Evolutionary conservation across 2,113 vertebrate species (phyloP).

Genomic region (Ailurus styani): DNA sequence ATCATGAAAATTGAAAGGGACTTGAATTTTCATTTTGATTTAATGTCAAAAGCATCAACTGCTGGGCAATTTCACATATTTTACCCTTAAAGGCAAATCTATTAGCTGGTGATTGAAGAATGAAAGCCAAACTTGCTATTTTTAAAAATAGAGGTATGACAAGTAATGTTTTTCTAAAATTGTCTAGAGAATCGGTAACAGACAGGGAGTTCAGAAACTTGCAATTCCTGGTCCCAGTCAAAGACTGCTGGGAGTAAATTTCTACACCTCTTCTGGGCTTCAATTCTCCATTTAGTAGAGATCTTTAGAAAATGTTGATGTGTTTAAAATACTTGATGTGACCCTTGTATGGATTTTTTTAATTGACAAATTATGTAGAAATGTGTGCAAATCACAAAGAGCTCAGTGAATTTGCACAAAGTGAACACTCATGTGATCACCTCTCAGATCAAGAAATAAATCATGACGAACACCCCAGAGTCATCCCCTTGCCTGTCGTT

Average conservation of each 20-base stretch:
- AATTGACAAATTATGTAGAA: background rate
- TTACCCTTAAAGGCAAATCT: constrained; percentile 19
- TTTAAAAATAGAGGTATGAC: background rate
- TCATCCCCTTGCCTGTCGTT: background rate
- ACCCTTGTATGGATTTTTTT: background rate
- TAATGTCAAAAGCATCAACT: background rate
- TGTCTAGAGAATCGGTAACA: background rate
- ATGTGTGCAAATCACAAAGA: background rate
- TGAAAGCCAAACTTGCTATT: background rate
- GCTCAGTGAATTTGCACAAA: background rate
- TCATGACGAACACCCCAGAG: background rate
- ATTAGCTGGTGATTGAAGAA: background rate
- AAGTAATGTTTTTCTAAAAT: constrained; percentile 27
- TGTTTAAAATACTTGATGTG: background rate
- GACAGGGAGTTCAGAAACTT: background rate
- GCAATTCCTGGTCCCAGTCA: background rate
- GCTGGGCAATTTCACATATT: background rate
- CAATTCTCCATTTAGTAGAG: background rate
- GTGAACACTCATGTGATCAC: background rate
- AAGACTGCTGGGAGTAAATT: background rate
- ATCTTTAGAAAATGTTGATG: background rate
- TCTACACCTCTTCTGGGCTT: background rate
- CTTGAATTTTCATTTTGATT: constrained; percentile 11
- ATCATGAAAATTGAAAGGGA: background rate
- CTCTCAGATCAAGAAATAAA: background rate